Conservation (phyloP, 2,113 vertebrate species). For the Rhea pennata region DNA sequence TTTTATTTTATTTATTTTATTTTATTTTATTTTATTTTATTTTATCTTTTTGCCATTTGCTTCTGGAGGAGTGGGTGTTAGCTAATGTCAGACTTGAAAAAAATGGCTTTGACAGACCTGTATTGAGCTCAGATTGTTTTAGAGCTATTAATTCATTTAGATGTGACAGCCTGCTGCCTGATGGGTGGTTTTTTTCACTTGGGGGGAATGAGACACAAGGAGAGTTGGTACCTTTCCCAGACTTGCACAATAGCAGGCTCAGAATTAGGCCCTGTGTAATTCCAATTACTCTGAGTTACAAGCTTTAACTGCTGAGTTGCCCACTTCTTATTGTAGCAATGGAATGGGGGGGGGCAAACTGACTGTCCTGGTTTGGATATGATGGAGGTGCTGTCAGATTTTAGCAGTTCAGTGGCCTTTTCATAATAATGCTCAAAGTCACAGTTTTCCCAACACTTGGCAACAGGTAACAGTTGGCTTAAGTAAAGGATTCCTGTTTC, state of each 20-base stretch:
- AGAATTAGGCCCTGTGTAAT: slow-evolving; percentile 12
- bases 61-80: neutral
- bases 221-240: slow-evolving; percentile 43
- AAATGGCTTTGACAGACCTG: neutral
- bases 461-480: neutral
- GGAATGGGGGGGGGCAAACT: slow-evolving; percentile 1
- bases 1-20: neutral
- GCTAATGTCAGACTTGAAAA: neutral
- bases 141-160: slow-evolving; percentile 10
- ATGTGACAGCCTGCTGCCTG: neutral
- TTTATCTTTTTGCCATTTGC: neutral
- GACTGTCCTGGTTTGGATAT: neutral
- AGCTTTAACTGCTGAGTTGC: slow-evolving; percentile 23
- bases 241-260: slow-evolving; percentile 6
- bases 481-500: neutral
- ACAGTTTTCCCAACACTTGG: neutral
- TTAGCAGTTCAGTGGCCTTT: slow-evolving; percentile 8
- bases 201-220: neutral
- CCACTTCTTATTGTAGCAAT: neutral
- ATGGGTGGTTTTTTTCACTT: slow-evolving; percentile 2
- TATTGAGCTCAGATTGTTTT: neutral
- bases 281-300: neutral
- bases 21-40: neutral
- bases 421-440: neutral
- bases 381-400: neutral